Evolutionary conservation across 2,888 invertebrate genomes (phyloP).

Genomic region (Scrobipalpa costella): DNA sequence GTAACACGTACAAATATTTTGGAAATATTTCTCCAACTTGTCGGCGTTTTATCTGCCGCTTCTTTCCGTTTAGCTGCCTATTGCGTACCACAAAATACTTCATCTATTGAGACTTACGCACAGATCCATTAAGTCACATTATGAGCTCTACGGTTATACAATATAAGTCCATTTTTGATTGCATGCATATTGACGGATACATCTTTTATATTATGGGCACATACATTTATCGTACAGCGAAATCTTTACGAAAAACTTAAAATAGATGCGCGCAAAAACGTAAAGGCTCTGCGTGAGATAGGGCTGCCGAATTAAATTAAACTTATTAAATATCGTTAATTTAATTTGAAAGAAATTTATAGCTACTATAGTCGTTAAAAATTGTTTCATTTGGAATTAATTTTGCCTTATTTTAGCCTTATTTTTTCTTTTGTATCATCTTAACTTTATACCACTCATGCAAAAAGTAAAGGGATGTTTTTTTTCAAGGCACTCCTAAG

Average conservation of each 20-base stretch:
- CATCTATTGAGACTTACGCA: slow-evolving; percentile 32
- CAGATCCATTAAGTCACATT: no score
- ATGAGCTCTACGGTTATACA: background rate
- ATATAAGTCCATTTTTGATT: background rate
- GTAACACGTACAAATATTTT: slow-evolving; percentile 78
- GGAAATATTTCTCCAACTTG: slow-evolving; percentile 80
- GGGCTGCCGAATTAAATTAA: slow-evolving; percentile 60
- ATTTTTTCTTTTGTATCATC: no score
- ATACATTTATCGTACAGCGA: slow-evolving; percentile 71
- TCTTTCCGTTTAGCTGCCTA: slow-evolving; percentile 76
- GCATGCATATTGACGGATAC: background rate
- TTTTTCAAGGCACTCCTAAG: no score
- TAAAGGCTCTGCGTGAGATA: slow-evolving; percentile 48
- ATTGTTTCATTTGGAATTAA: slow-evolving; percentile 14
- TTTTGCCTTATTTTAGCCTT: background rate
- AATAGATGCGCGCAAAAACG: slow-evolving; percentile 75
- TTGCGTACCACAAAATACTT: slow-evolving; percentile 45
- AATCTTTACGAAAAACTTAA: slow-evolving; percentile 76
- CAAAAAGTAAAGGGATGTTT: no score
- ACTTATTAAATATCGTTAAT: slow-evolving; percentile 39
- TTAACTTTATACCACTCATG: no score
- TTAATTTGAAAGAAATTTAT: slow-evolving; percentile 28
- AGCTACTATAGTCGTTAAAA: slow-evolving; percentile 21
- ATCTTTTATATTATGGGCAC: slow-evolving; percentile 5
- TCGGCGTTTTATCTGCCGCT: slow-evolving; percentile 78